These are phyloP conservation scores for Volucella zonaria DNA, from an alignment of 2,888 invertebrate genomes.

Conservation along the genomic window DNA sequence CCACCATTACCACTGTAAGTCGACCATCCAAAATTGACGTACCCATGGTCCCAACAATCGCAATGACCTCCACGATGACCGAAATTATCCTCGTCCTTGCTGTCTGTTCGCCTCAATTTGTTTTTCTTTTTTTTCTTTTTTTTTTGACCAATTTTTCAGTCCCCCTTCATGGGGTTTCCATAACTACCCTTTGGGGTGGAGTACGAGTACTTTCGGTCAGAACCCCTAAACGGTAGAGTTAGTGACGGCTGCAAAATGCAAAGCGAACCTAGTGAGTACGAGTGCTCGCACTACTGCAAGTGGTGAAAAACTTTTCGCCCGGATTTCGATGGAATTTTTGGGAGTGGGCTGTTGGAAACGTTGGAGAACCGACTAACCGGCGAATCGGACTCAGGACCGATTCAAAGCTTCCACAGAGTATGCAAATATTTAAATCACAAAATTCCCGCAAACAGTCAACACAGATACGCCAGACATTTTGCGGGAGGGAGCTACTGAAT, in stretches of 20 bases:
- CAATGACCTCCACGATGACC: constrained; percentile 66
- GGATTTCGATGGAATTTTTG: constrained; percentile 54
- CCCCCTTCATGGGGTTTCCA: constrained; percentile 5
- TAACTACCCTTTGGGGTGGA: constrained; percentile 50
- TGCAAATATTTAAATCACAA: constrained; percentile 73
- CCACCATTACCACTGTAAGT: constrained; percentile 11
- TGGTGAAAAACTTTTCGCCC: constrained; percentile 56
- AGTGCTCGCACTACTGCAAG: constrained; percentile 3
- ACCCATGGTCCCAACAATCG: constrained; percentile 48
- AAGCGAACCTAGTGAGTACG: constrained; percentile 11
- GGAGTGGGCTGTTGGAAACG: no score
- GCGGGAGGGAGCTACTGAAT: not conserved
- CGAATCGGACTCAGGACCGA: constrained; percentile 36
- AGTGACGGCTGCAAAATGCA: constrained; percentile 9
- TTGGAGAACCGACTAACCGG: not conserved
- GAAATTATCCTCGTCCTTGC: constrained; percentile 62
- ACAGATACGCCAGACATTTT: constrained; percentile 69
- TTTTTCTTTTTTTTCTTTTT: not conserved
- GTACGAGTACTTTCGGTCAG: constrained; percentile 47
- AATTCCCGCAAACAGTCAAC: constrained; percentile 72
- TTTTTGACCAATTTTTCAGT: constrained; percentile 2
- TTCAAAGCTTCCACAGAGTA: constrained; percentile 70
- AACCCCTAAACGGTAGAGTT: constrained; percentile 15
- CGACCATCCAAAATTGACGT: constrained; percentile 52
- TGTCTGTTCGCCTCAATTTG: constrained; percentile 14